Conservation (phyloP, 64 coral and sea anemone genomes). For the Exaiptasia diaphana region DNA sequence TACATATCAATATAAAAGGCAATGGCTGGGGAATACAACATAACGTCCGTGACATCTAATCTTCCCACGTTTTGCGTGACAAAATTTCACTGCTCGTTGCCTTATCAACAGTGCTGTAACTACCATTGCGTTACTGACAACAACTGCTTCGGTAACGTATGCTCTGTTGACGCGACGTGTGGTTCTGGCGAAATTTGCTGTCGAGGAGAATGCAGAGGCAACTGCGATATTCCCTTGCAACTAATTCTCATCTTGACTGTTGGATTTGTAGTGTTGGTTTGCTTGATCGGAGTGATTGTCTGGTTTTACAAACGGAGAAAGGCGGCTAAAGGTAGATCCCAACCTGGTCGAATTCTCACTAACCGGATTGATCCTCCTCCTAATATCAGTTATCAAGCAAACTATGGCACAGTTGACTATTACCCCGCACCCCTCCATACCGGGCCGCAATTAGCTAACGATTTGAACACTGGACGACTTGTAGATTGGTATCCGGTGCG, state of each 20-base stretch:
- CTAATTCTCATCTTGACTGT: neutral
- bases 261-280: neutral
- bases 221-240: neutral
- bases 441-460: too few species aligned
- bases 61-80: too few species aligned
- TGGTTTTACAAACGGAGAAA: neutral
- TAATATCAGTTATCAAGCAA: too few species aligned
- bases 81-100: neutral
- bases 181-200: neutral
- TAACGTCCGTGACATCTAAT: neutral
- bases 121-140: neutral
- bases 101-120: neutral
- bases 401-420: too few species aligned
- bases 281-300: neutral
- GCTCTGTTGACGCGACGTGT: neutral
- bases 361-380: too few species aligned
- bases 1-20: too few species aligned
- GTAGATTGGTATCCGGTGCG: too few species aligned
- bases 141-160: neutral
- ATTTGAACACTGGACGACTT: too few species aligned
- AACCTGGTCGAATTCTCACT: too few species aligned
- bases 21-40: too few species aligned
- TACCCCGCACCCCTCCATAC: too few species aligned
- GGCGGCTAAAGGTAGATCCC: too few species aligned
- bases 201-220: neutral